phyloP scores from a whole-genome alignment of 2,797 vertebrate species.

The Setipinna tenuifilis region DNA sequence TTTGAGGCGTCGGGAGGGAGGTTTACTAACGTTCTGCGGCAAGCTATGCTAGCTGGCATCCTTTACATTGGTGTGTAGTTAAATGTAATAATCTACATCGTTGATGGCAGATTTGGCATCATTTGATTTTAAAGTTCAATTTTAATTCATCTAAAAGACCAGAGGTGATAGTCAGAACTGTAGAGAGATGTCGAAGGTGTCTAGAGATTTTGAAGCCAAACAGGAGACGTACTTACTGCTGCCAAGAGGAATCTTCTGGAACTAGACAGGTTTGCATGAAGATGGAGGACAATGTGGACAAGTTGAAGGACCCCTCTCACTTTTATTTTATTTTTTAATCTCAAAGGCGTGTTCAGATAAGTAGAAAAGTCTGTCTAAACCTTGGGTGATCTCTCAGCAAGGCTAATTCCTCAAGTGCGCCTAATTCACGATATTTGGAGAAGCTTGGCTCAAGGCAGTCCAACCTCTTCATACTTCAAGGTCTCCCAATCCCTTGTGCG shows the following conservation, averaged over 20 bases:
- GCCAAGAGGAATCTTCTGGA: not conserved
- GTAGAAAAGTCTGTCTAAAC: constrained; percentile 29
- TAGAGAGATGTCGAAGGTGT: not conserved
- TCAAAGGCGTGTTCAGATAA: constrained; percentile 19
- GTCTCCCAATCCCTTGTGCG: constrained; percentile 37
- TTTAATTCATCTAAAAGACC: too few species aligned
- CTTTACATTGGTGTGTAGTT: not conserved
- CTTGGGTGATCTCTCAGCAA: constrained; percentile 41
- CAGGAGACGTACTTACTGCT: not conserved
- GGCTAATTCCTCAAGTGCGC: constrained; percentile 43
- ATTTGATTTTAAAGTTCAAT: not conserved
- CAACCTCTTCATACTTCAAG: constrained; percentile 49
- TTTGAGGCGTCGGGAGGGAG: too few species aligned
- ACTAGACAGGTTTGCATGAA: constrained; percentile 2
- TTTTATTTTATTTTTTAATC: constrained; percentile 22
- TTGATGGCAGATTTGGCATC: not conserved
- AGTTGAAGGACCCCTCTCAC: constrained; percentile 2
- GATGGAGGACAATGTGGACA: not conserved
- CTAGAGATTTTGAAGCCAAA: not conserved
- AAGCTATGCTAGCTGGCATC: too few species aligned
- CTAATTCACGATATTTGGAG: constrained; percentile 45
- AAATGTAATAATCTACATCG: not conserved
- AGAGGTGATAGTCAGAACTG: not conserved
- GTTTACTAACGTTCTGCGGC: too few species aligned
- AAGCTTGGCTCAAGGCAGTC: constrained; percentile 45